Conservation (phyloP, 2,797 vertebrate species). For the Gadopsis bispinosus region DNA sequence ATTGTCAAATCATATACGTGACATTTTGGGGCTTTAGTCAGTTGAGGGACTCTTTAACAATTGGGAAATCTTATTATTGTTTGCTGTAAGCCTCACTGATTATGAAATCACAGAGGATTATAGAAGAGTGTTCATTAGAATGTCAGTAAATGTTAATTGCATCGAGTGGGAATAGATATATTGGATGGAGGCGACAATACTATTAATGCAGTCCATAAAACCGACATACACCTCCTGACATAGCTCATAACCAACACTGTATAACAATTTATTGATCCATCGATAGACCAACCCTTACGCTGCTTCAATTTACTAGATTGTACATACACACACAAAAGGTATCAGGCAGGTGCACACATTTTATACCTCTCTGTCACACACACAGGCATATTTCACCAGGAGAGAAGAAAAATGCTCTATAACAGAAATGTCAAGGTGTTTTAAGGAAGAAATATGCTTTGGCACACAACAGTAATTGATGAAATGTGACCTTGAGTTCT, state of each 20-base stretch:
- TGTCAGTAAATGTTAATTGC: slow-evolving; percentile 83
- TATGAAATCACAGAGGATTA: slow-evolving; percentile 76
- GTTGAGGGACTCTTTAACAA: slow-evolving; percentile 68
- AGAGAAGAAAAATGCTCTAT: slow-evolving; percentile 71
- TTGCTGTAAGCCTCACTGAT: slow-evolving; percentile 74
- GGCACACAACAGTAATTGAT: slow-evolving; percentile 72
- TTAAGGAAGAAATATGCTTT: slow-evolving; percentile 82
- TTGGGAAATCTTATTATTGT: slow-evolving; percentile 73
- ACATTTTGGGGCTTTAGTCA: slow-evolving; percentile 62
- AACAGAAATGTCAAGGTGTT: slow-evolving; percentile 82
- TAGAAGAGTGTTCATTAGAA: slow-evolving; percentile 77
- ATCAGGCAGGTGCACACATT: slow-evolving; percentile 43
- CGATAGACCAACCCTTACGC: slow-evolving; percentile 58
- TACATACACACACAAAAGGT: slow-evolving; percentile 64
- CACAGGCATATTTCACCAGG: slow-evolving; percentile 68
- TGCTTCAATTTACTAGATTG: slow-evolving; percentile 75
- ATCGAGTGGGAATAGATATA: slow-evolving; percentile 75
- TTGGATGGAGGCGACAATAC: slow-evolving; percentile 62
- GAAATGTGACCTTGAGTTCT: slow-evolving; percentile 78
- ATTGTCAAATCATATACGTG: slow-evolving; percentile 70
- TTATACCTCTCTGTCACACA: slow-evolving; percentile 7
- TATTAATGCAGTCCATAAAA: slow-evolving; percentile 76
- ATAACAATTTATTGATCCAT: slow-evolving; percentile 81
- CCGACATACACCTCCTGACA: slow-evolving; percentile 76
- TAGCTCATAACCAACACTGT: slow-evolving; percentile 72